A percentile compares a stretch with the other conserved stretches of the same genome.
These are phyloP conservation scores for Thera obeliscata DNA, from an alignment of 2,888 invertebrate genomes.

Conservation along the genomic window DNA sequence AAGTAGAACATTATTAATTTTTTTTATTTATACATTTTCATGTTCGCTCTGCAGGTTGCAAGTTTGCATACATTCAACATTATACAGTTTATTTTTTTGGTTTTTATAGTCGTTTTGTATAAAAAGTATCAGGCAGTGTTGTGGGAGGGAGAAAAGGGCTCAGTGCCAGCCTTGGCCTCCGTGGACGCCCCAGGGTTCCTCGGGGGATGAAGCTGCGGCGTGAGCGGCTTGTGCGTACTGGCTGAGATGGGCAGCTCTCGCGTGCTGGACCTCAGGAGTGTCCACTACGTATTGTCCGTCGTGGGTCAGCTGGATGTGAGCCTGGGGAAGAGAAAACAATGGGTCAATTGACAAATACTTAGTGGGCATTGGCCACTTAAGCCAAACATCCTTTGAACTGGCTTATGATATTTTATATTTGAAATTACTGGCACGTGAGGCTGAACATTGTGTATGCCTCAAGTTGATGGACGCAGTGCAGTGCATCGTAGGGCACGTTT, in stretches of 20 bases:
- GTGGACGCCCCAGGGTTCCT: slow-evolving; percentile 72
- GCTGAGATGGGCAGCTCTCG: slow-evolving; percentile 72
- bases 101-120: slow-evolving; percentile 74
- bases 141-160: slow-evolving; percentile 64
- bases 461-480: no score
- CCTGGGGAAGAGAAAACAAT: slow-evolving; percentile 50
- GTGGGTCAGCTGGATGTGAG: slow-evolving; percentile 80
- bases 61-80: slow-evolving; percentile 71
- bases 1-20: slow-evolving; percentile 64
- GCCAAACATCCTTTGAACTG: no score
- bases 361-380: no score
- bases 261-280: slow-evolving; percentile 80
- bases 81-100: slow-evolving; percentile 72
- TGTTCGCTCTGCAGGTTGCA: slow-evolving; percentile 76
- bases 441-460: no score
- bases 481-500: no score
- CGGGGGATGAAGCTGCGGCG: slow-evolving; percentile 76
- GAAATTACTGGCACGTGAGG: no score
- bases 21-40: slow-evolving; percentile 77
- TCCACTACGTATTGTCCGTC: slow-evolving; percentile 81
- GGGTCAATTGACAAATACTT: neutral
- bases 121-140: slow-evolving; percentile 72
- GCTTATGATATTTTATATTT: no score
- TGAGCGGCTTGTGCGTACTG: slow-evolving; percentile 77
- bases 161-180: slow-evolving; percentile 73